Evolutionary conservation across 2,888 invertebrate genomes (phyloP), one percentile per base, ranked within the genome.

Genomic region (Latrodectus hesperus): DNA sequence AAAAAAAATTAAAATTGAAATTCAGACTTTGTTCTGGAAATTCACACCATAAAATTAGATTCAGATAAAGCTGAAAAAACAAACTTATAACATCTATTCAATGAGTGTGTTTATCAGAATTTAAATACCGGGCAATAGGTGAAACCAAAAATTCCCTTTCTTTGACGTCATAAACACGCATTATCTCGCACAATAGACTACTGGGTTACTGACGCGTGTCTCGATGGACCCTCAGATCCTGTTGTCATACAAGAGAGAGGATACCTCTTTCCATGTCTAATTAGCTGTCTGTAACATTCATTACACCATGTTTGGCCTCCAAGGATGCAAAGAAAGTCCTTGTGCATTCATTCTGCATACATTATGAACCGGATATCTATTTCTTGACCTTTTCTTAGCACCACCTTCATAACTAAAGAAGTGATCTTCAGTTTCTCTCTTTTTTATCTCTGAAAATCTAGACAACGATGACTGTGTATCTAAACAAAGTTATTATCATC

Each of bases 291-390:
- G 49, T 12, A 53, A 72, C 77, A 73, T 78, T 84, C 78, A 84
- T 84, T 78, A 78, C 64, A 65, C 17, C 72, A 52, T 53, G 64
- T 17, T 60, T 76, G 71, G 76, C 83, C 71, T 49, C 83, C 22
- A 14, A n/a, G 26, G 22, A n/a, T 64, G 60, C 49, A 75, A 67
- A 51, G 71, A 38, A 65, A 55, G 76, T 16, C 76, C 84, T 76
- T 84, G 76, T 71, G 8, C 49, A 73, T 84, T 78, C 53, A 78
- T 64, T 83, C 55, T 79, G 55, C 38, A 60, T 71, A 49, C 60
- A 79, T 79, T 71, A 79, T 53, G 71, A 55, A 60, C 79, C 72
- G 73, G 80, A 81, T 80, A 64, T 65, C 51, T 65, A 65, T 77
- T 52, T 77, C 65, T 77, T 67, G n/a, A 26, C 52, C 78, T 68